Percentiles rank a stretch among this genome's conserved stretches.
Conservation (phyloP, 1,140 invertebrate genomes). For the Danaus plexippus region DNA sequence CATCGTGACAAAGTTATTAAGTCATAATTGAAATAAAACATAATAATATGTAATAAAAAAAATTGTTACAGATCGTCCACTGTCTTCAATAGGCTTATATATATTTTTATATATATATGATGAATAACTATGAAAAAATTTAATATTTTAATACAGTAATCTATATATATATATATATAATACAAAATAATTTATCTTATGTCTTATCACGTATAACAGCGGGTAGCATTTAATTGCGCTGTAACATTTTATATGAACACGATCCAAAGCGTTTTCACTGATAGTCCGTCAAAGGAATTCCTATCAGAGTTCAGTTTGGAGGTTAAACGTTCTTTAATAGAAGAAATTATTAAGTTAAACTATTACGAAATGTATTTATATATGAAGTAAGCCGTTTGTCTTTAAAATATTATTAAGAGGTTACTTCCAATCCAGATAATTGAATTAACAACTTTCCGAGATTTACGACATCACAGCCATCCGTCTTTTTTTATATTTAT, state of each 20-base stretch:
- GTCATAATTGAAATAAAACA: background rate
- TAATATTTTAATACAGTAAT: background rate
- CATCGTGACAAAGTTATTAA: background rate
- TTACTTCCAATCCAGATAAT: too few relatives aligned
- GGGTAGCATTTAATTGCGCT: conserved; percentile 10
- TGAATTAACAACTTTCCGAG: too few relatives aligned
- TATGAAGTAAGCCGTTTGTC: too few relatives aligned
- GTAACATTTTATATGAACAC: conserved; percentile 9
- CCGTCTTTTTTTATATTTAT: too few relatives aligned
- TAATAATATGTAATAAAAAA: background rate
- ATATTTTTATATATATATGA: too few relatives aligned
- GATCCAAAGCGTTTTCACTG: background rate
- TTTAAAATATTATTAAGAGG: too few relatives aligned
- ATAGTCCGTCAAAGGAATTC: conserved; percentile 3
- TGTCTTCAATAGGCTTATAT: too few relatives aligned
- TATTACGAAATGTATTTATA: background rate
- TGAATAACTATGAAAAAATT: too few relatives aligned
- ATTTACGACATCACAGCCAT: too few relatives aligned
- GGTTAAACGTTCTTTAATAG: background rate
- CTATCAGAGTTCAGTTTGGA: background rate
- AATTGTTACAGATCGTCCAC: too few relatives aligned
- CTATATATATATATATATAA: background rate
- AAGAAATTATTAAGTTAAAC: background rate
- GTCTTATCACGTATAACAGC: conserved; percentile 4
- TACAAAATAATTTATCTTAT: conserved; percentile 1